A percentile compares a stretch with the other conserved stretches of the same genome.
These are phyloP conservation scores for Pelvicachromis taeniatus DNA, from an alignment of 2,113 vertebrate genomes.

Conservation along the genomic window DNA sequence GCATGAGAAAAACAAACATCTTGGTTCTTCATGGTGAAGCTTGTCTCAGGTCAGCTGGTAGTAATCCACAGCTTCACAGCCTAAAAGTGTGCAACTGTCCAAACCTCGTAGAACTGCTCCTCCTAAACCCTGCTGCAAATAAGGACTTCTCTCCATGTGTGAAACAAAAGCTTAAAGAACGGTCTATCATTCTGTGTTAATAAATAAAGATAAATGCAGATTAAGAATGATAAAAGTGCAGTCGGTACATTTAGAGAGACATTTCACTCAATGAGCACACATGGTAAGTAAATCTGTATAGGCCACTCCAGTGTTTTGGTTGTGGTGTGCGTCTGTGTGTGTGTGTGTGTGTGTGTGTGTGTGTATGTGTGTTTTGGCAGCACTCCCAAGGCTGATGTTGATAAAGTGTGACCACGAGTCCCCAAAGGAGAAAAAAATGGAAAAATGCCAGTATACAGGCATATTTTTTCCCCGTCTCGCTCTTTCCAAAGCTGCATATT, in stretches of 20 bases:
- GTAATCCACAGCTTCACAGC: not conserved
- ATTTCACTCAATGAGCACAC: slow-evolving; percentile 44
- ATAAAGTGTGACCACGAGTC: slow-evolving; percentile 54
- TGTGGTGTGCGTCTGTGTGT: not conserved
- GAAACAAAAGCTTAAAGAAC: not conserved
- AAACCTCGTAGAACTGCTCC: not conserved
- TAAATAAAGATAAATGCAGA: not conserved
- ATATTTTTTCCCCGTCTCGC: not conserved
- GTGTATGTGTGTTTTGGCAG: slow-evolving; percentile 32
- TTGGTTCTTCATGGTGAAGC: not conserved
- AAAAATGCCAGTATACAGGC: slow-evolving; percentile 25
- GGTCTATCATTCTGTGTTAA: not conserved
- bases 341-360: not conserved
- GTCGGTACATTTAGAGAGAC: slow-evolving; percentile 12
- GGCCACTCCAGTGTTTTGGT: slow-evolving; percentile 37
- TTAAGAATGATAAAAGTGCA: slow-evolving; percentile 8
- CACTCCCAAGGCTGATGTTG: slow-evolving; percentile 55
- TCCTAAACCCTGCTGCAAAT: not conserved
- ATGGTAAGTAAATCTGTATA: slow-evolving; percentile 26
- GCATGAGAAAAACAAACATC: not conserved
- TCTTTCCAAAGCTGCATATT: not conserved
- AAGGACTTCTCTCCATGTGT: not conserved
- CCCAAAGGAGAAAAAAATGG: slow-evolving; percentile 27
- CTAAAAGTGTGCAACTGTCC: not conserved
- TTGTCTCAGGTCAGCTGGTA: not conserved